Percentiles rank a stretch among this genome's conserved stretches.
These are phyloP conservation scores for Luperina testacea DNA, from an alignment of 2,888 invertebrate genomes.

Conservation along the genomic window DNA sequence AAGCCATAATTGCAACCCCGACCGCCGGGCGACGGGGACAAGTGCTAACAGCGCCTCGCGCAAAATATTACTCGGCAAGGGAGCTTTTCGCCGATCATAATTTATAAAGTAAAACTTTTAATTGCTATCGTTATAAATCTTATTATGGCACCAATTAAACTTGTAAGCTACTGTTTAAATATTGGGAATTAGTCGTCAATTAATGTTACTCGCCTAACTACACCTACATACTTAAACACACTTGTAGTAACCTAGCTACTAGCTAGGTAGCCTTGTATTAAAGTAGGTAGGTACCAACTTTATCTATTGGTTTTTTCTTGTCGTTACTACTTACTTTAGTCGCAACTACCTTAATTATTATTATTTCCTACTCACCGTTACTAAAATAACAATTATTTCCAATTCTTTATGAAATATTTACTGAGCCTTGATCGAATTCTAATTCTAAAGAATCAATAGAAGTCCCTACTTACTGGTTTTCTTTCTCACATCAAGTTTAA, in stretches of 20 bases:
- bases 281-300: not conserved
- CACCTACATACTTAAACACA: not conserved
- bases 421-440: constrained; percentile 44
- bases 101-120: constrained; percentile 82
- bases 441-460: constrained; percentile 43
- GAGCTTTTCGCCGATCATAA: constrained; percentile 73
- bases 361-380: constrained; percentile 37
- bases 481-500: constrained; percentile 53
- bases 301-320: not conserved
- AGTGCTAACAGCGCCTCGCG: constrained; percentile 60
- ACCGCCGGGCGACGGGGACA: constrained; percentile 75
- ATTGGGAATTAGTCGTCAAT: constrained; percentile 43
- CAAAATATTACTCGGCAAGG: constrained; percentile 68
- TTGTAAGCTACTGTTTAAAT: constrained; percentile 62
- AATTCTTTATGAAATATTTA: constrained; percentile 35
- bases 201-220: not conserved
- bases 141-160: constrained; percentile 77
- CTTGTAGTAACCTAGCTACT: not conserved
- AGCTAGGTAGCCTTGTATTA: not conserved
- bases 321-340: not conserved
- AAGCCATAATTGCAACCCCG: constrained; percentile 86
- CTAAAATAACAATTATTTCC: constrained; percentile 34
- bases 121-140: constrained; percentile 79
- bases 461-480: constrained; percentile 38
- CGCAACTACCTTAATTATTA: constrained; percentile 4